These are phyloP conservation scores for Dasyprocta punctata DNA, from an alignment of 2,113 vertebrate species.

Conservation along the genomic window DNA sequence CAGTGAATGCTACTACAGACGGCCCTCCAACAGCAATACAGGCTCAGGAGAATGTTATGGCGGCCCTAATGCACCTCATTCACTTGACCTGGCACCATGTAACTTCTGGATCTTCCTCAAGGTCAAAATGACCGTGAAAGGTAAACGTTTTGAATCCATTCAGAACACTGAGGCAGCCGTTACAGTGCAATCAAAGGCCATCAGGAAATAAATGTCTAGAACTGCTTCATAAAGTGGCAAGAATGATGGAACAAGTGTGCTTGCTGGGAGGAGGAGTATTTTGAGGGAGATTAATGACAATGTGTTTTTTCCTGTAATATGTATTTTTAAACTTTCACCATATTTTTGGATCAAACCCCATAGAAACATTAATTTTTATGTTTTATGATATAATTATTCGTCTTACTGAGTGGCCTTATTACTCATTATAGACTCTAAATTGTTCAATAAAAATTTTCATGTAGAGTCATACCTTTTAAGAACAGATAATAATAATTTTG, in stretches of 20 bases:
- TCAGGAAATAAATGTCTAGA: background rate
- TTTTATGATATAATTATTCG: background rate
- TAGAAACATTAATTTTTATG: background rate
- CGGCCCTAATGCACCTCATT: background rate
- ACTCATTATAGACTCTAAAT: background rate
- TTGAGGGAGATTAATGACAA: background rate
- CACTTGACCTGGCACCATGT: background rate
- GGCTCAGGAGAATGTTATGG: background rate
- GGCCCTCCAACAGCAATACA: fast-evolving
- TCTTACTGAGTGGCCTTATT: background rate
- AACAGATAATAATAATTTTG: background rate
- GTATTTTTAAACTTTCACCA: background rate
- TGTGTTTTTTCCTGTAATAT: background rate
- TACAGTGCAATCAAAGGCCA: background rate
- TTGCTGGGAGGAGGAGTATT: background rate
- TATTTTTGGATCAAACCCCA: background rate
- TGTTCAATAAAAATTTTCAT: background rate
- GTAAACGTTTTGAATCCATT: background rate
- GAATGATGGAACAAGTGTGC: background rate
- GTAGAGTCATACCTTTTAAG: background rate
- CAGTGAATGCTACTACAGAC: background rate
- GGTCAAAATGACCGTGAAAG: background rate
- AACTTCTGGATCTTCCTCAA: background rate
- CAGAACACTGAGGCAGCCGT: background rate
- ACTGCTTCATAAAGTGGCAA: background rate